Base-by-base conservation (phyloP, 2,113 vertebrate species). In the Poecilia latipinna region DNA sequence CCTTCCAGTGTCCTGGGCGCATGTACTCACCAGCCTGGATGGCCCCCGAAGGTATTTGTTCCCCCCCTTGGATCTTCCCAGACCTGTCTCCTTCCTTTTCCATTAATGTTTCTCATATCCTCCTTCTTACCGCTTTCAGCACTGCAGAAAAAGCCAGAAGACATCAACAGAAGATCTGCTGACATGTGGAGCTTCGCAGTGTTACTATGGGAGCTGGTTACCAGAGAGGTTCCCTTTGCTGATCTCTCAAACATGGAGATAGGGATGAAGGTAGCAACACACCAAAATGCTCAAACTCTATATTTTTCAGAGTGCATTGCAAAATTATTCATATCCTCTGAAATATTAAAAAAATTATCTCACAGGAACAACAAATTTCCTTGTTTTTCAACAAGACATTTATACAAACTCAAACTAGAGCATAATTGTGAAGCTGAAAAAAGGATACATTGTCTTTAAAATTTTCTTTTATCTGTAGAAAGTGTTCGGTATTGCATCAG, bases 101-200 rank as follows among this genome's bases (percentile, higher is more conserved):
- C 31, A 37, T 68, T 76, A 39, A 67, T 42, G 66, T 29, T 77
- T 51, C 1, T 62, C 26, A 67, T 77, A 15, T 15, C n/a, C 19
- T 22, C 75, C 64, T 75, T 24, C 12, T 12, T 65, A 12, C 39
- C 81, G 26, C 33, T 66, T 72, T 62, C 75, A 99, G 98, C 97
- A 29, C 83, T 99, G 81, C 98, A 99, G 94, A 99, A 98, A 92
- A 97, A 96, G 80, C 96, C 98, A 0, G 98, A 99, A 88, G 98
- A 99, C 82, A 99, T 99, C 64, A 99, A 99, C 90, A 91, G 98
- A 68, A 96, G 97, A 80, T 99, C 97, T 0, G 96, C 97, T 0
- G 97, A 99, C 89, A 99, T 99, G 97, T 98, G 97, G 98, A 99
- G 97, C 88, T 99, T 99, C 0, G 95, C 98, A 0, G 96, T 98